Base-by-base conservation (phyloP, 2,888 invertebrate genomes). In the Sarcophaga variegata region DNA sequence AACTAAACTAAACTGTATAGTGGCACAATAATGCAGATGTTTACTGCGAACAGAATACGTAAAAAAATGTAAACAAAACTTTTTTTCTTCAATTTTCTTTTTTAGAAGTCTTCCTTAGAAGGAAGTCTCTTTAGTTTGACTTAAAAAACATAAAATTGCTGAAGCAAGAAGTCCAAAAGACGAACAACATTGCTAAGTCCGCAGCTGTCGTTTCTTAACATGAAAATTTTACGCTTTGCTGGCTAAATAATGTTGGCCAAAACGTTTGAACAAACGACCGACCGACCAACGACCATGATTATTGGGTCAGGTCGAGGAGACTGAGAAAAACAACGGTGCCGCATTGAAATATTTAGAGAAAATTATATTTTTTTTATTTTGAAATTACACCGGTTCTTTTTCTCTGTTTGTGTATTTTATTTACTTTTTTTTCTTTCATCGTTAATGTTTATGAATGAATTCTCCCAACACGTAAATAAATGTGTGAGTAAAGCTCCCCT, bases 301-400 rank as follows among this genome's bases (percentile, higher is more conserved):
- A 89, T 89, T 89, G 88, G 88, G 89, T 83, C 88, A 89, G 89
- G 89, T 89, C 89, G 85, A 86, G 87, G 86, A 80, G 87, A 87
- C 80, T 78, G 70, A 71, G 74, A 75, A 64, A 69, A 84, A 63
- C 84, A 85, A 85, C 76, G 83, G 77, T 82, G 83, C 25, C 17
- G 78, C 45, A 54, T 54, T 14, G 17, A 14, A 5, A 54, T 14
- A 54, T 14, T 54, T 64, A 54, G 47, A 49, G 37, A 27, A 64
- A 64, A 54, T 12, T n/a, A 25, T 37, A 47, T 54, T 54, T 54
- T 54, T 14, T 49, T 11, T 4, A 0, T 14, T 81, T 49, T 74
- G 66, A 72, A 49, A 60, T 72, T 84, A 72, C 84, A 84, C 81
- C 84, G 87, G 87, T 82, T 81, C 62, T 63, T 85, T 63, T 79